phyloP scores from a whole-genome alignment of 2,797 vertebrate species.

The Mustela erminea region DNA sequence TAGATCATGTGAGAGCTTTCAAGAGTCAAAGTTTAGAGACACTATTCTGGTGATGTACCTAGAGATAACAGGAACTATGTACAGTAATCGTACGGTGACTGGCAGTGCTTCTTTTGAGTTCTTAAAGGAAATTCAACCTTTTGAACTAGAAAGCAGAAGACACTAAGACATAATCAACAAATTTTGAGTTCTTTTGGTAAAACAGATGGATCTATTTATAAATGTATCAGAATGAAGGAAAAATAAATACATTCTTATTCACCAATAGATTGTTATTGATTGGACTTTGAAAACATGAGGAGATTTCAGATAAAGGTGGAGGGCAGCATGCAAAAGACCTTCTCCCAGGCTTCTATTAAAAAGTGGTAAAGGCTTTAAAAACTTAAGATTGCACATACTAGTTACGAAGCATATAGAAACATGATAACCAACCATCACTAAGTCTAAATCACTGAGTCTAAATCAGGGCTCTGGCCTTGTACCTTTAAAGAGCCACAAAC shows the following conservation, averaged over 20 bases:
- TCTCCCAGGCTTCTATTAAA: slow-evolving; percentile 8
- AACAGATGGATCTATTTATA: neutral
- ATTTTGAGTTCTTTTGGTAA: slow-evolving; percentile 41
- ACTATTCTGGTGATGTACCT: neutral
- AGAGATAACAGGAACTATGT: neutral
- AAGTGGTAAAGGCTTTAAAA: neutral
- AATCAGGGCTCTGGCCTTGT: neutral
- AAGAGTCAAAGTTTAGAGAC: neutral
- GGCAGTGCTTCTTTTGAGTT: neutral
- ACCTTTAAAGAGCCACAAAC: neutral
- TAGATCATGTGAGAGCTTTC: neutral
- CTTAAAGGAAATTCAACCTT: slow-evolving; percentile 19
- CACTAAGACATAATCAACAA: slow-evolving; percentile 32
- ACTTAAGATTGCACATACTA: neutral
- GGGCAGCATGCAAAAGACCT: neutral
- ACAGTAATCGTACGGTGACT: neutral
- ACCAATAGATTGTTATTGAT: slow-evolving; percentile 5
- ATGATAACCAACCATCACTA: slow-evolving; percentile 68
- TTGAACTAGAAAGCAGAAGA: neutral
- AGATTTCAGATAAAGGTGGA: slow-evolving; percentile 10
- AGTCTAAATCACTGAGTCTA: slow-evolving; percentile 11
- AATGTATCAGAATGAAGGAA: neutral
- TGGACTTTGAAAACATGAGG: slow-evolving; percentile 48
- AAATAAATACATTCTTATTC: slow-evolving; percentile 25
- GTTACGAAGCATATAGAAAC: slow-evolving; percentile 54